Percentiles rank a stretch among this genome's conserved stretches.
phyloP scores from a whole-genome alignment of 1,140 invertebrate genomes.

The Bombus waltoni region DNA sequence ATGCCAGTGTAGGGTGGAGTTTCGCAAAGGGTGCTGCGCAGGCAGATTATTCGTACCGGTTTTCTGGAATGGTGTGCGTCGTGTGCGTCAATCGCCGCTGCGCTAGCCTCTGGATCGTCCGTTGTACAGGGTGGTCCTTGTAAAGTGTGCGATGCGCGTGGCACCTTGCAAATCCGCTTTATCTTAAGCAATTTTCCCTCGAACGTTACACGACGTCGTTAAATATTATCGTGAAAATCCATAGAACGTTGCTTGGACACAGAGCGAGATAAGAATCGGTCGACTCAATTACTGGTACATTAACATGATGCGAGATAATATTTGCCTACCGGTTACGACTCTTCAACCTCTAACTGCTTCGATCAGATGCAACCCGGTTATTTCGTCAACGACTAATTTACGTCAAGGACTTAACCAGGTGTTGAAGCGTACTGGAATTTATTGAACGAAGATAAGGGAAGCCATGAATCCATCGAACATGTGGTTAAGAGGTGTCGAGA shows the following conservation, averaged over 20 bases:
- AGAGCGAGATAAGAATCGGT: neutral
- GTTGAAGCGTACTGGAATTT: conserved; percentile 1
- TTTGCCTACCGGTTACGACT: neutral
- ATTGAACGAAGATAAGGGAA: conserved; percentile 15
- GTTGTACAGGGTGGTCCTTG: conserved; percentile 17
- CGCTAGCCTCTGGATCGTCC: neutral
- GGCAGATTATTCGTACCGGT: conserved; percentile 72
- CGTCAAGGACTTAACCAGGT: neutral
- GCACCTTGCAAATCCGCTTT: neutral
- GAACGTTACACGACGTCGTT: too few species aligned
- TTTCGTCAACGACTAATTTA: neutral
- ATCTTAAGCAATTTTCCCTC: too few species aligned
- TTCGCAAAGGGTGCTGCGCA: conserved; percentile 54
- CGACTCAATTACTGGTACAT: neutral
- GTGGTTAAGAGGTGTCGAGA: neutral
- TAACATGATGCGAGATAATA: conserved; percentile 8
- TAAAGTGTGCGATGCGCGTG: neutral
- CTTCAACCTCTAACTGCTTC: neutral
- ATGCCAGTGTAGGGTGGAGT: conserved; percentile 57
- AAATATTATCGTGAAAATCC: neutral
- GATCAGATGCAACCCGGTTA: neutral
- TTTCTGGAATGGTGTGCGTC: conserved; percentile 66
- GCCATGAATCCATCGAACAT: neutral
- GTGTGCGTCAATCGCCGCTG: conserved; percentile 30
- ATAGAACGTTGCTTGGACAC: neutral